Evolutionary conservation across 1,140 invertebrate genomes (phyloP).

Genomic region (Bombus pascuorum): DNA sequence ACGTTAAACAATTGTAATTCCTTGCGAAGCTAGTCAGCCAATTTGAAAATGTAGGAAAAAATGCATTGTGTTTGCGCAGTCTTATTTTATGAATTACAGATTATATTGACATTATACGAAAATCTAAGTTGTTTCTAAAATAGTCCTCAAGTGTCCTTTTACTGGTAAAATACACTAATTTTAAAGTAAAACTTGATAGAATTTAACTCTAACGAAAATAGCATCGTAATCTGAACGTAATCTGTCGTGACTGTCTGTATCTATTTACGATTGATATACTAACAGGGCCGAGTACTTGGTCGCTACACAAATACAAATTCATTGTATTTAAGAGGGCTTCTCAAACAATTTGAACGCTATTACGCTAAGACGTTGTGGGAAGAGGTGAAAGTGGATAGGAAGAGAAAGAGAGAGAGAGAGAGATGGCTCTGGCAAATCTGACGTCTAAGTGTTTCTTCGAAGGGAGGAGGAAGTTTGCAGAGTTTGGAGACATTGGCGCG

Average conservation of each 20-base stretch:
- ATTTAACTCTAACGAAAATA: neutral
- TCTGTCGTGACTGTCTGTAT: neutral
- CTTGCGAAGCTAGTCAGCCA: too few species aligned
- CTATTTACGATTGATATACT: neutral
- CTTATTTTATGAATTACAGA: too few species aligned
- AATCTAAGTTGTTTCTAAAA: neutral
- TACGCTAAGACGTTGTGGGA: neutral
- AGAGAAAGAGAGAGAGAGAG: neutral
- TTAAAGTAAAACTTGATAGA: neutral
- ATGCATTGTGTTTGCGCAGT: too few species aligned
- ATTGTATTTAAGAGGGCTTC: neutral
- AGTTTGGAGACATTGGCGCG: constrained; percentile 42
- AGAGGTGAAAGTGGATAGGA: neutral
- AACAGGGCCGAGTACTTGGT: neutral
- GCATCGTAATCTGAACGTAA: neutral
- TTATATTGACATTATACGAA: neutral
- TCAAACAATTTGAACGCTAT: constrained; percentile 7
- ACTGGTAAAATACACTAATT: neutral
- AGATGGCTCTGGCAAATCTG: constrained; percentile 21
- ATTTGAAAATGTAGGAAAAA: too few species aligned
- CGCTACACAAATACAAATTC: neutral
- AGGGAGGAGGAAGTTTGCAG: constrained; percentile 43
- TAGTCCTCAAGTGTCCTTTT: neutral
- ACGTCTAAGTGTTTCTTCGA: constrained; percentile 38
- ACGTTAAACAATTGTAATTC: too few species aligned